Evolutionary conservation across 2,888 invertebrate species (phyloP).

Genomic region (Pediacus dermestoides): DNA sequence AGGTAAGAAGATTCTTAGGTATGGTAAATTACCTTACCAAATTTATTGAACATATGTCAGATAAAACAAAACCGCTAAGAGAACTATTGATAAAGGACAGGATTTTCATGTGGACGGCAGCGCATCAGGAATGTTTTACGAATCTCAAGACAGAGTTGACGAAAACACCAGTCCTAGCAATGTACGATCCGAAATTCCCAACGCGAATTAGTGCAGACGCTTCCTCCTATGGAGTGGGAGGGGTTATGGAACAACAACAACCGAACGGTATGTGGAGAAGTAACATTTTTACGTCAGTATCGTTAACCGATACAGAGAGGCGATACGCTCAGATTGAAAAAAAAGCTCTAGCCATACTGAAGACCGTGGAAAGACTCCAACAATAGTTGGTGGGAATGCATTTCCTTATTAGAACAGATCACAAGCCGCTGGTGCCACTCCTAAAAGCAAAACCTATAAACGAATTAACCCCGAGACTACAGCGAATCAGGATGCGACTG

Average conservation of each 20-base stretch:
- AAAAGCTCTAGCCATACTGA: slow-evolving; percentile 39
- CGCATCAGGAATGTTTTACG: slow-evolving; percentile 20
- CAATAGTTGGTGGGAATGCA: slow-evolving; percentile 22
- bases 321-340: slow-evolving; percentile 43
- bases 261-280: slow-evolving; percentile 19
- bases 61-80: slow-evolving; percentile 19
- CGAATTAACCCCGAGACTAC: slow-evolving; percentile 40
- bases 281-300: slow-evolving; percentile 38
- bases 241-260: slow-evolving; percentile 24
- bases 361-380: slow-evolving; percentile 37
- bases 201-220: slow-evolving; percentile 31
- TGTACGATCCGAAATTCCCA: slow-evolving; percentile 29
- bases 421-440: slow-evolving; percentile 41
- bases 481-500: slow-evolving; percentile 33
- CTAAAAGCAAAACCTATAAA: slow-evolving; percentile 38
- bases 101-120: slow-evolving; percentile 11
- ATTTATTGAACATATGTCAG: slow-evolving; percentile 26
- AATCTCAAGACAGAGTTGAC: slow-evolving; percentile 18
- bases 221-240: slow-evolving; percentile 22
- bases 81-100: slow-evolving; percentile 18
- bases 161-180: slow-evolving; percentile 31
- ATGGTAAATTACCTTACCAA: slow-evolving; percentile 27
- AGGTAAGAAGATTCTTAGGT: slow-evolving; percentile 19
- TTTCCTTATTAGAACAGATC: slow-evolving; percentile 40
- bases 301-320: slow-evolving; percentile 33